Evolutionary conservation across 2,797 vertebrate genomes (phyloP).

Genomic region (Coregonus sp.): DNA sequence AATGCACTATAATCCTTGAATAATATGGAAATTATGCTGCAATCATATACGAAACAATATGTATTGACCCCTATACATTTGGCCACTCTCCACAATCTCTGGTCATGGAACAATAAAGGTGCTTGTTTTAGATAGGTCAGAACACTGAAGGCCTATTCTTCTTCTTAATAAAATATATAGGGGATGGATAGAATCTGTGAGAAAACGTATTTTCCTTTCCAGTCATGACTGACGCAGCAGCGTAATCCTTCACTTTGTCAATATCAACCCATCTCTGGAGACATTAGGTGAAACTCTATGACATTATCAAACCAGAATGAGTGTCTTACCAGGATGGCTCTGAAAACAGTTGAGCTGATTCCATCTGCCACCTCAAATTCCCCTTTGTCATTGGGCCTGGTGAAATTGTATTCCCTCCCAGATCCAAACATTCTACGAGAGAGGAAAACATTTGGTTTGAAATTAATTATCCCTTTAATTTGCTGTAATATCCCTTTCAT

Average conservation of each 20-base stretch:
- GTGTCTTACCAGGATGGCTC: conserved; percentile 92
- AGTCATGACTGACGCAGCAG: conserved; percentile 25
- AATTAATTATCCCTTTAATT: background rate
- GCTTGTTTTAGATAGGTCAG: background rate
- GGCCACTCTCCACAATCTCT: no score
- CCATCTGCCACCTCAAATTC: conserved; percentile 98
- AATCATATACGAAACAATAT: background rate
- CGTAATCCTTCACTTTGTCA: conserved; percentile 35
- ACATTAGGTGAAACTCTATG: conserved; percentile 13
- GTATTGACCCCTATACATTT: background rate
- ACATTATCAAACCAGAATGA: background rate
- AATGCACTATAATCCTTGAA: background rate
- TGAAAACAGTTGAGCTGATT: conserved; percentile 96
- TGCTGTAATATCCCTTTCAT: background rate
- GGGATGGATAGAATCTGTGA: background rate
- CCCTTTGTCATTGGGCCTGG: conserved; percentile 96
- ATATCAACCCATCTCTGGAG: conserved; percentile 21
- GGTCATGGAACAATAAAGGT: background rate
- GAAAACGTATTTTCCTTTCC: conserved; percentile 9
- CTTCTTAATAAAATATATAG: background rate
- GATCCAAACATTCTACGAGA: conserved; percentile 94
- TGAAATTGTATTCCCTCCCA: conserved; percentile 96
- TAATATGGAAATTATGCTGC: background rate
- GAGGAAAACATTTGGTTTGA: conserved; percentile 13
- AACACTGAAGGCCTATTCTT: background rate